These are phyloP conservation scores for Pseudolycoriella hygida DNA, from an alignment of 2,888 invertebrate genomes.

Conservation along the genomic window DNA sequence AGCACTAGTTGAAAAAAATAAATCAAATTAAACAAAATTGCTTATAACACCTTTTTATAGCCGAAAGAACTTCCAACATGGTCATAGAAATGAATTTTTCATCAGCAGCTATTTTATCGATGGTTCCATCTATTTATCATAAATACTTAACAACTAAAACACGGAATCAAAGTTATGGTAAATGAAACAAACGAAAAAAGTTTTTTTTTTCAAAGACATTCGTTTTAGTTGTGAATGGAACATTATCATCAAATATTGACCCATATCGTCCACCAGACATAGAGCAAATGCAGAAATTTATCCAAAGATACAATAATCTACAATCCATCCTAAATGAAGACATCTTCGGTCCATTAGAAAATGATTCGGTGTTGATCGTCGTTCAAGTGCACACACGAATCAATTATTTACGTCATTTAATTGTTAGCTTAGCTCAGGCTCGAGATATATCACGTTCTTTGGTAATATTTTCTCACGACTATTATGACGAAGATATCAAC, in stretches of 20 bases:
- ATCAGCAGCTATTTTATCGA: constrained; percentile 55
- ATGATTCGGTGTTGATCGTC: constrained; percentile 74
- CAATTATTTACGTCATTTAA: constrained; percentile 83
- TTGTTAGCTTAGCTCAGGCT: constrained; percentile 82
- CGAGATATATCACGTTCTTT: constrained; percentile 75
- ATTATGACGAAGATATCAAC: constrained; percentile 84
- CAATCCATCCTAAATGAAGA: constrained; percentile 80
- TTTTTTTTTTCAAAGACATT: not conserved
- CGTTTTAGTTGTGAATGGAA: constrained; percentile 17
- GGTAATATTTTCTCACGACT: constrained; percentile 91
- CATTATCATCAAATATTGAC: constrained; percentile 25
- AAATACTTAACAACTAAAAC: constrained; percentile 56
- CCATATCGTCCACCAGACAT: constrained; percentile 35
- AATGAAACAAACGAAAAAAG: not conserved
- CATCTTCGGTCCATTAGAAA: constrained; percentile 69
- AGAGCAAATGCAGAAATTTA: constrained; percentile 51
- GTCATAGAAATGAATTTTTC: constrained; percentile 45
- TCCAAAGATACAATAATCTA: constrained; percentile 57
- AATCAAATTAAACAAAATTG: not conserved
- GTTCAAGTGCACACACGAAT: constrained; percentile 88
- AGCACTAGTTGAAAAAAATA: no score
- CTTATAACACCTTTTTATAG: not conserved
- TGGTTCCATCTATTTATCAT: constrained; percentile 66
- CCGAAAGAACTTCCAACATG: constrained; percentile 28
- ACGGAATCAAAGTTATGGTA: constrained; percentile 32